These are phyloP conservation scores for Hemistola chrysoprasaria DNA, from an alignment of 2,888 invertebrate species.

Conservation along the genomic window DNA sequence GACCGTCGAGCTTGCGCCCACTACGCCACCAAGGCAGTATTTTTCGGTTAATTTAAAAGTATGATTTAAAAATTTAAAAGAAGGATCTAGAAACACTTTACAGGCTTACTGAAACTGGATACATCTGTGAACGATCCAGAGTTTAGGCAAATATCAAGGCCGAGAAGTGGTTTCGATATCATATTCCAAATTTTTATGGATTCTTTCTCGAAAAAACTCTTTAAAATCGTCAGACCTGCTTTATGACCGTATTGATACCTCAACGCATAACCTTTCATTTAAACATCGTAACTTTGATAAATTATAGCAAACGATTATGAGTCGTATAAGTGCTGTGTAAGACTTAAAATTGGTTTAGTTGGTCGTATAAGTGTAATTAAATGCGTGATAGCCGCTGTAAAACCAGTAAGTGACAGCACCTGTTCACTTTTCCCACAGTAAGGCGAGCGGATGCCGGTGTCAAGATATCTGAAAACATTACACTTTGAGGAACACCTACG, in stretches of 20 bases:
- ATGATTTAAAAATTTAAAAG: not conserved
- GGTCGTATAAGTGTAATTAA: constrained; percentile 35
- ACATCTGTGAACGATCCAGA: constrained; percentile 33
- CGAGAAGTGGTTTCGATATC: constrained; percentile 54
- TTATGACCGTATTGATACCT: constrained; percentile 62
- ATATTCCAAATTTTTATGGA: constrained; percentile 45
- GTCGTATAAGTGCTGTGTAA: constrained; percentile 1
- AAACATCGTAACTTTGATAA: constrained; percentile 23
- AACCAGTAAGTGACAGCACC: constrained; percentile 70
- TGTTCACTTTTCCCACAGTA: constrained; percentile 75
- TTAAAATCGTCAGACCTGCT: constrained; percentile 47
- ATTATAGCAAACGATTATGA: constrained; percentile 1
- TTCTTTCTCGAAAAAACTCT: constrained; percentile 43
- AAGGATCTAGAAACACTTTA: constrained; percentile 45
- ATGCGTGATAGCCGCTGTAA: constrained; percentile 41
- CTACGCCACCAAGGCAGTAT: too few relatives aligned
- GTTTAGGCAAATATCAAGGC: constrained; percentile 49
- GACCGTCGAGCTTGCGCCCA: too few relatives aligned
- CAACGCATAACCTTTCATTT: constrained; percentile 58
- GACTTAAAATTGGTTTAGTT: constrained; percentile 2
- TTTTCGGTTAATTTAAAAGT: too few relatives aligned
- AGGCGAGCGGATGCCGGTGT: constrained; percentile 71
- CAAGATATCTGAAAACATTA: constrained; percentile 66
- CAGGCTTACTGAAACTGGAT: constrained; percentile 56
- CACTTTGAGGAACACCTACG: constrained; percentile 48